phyloP scores from a whole-genome alignment of 2,888 invertebrate genomes.

The Ophion costatus region DNA sequence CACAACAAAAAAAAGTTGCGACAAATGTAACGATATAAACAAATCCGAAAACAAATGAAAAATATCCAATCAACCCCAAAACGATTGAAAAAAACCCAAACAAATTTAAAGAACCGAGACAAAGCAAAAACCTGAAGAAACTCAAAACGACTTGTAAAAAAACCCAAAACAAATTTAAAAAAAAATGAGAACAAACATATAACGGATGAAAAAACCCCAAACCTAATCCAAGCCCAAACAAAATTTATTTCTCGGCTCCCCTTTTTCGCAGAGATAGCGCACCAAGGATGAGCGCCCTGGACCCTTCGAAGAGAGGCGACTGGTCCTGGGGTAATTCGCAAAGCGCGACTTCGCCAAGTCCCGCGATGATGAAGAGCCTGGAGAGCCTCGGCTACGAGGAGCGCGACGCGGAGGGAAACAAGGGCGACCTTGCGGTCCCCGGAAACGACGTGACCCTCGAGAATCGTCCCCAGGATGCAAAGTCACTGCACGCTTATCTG shows the following conservation, averaged over 20 bases:
- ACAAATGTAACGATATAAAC: not conserved
- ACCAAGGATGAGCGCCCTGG: constrained; percentile 62
- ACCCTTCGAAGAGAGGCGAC: constrained; percentile 41
- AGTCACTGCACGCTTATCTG: constrained; percentile 47
- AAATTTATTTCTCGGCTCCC: not conserved
- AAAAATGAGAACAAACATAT: not conserved
- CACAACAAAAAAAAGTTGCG: too few species aligned
- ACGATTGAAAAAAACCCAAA: not conserved
- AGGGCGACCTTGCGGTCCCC: not conserved
- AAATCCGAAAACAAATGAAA: not conserved
- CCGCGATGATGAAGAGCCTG: constrained; percentile 82
- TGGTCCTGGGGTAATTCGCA: constrained; percentile 44
- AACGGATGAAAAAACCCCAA: not conserved
- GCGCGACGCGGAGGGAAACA: not conserved
- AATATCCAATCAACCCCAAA: not conserved
- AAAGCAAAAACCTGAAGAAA: not conserved
- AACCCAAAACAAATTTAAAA: not conserved
- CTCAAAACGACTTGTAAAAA: too few species aligned
- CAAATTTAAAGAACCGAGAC: not conserved
- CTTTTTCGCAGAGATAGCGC: not conserved
- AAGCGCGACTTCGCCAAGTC: constrained; percentile 70
- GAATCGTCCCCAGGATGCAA: constrained; percentile 46
- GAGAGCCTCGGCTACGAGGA: constrained; percentile 70
- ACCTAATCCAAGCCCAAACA: not conserved
- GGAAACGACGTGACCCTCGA: constrained; percentile 24